These are phyloP conservation scores for Archips crataeganus DNA, from an alignment of 2,888 invertebrate genomes.

Conservation along the genomic window DNA sequence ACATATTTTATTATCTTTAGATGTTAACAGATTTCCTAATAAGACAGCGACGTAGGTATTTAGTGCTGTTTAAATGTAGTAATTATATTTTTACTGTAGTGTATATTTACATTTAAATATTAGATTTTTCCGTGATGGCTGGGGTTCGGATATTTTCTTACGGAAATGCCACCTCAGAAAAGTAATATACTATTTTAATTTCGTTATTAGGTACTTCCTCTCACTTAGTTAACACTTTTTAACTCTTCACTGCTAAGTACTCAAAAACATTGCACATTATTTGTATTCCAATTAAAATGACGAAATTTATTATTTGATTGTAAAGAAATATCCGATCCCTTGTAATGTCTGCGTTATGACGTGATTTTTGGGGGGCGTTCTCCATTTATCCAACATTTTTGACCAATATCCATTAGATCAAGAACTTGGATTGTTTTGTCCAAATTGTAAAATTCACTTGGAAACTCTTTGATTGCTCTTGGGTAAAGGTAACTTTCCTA, in stretches of 20 bases:
- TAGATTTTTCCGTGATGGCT: slow-evolving; percentile 30
- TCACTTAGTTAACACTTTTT: not conserved
- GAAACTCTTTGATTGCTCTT: not conserved
- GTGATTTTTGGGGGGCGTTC: not conserved
- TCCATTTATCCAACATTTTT: not conserved
- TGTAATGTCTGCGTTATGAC: not conserved
- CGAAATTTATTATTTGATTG: not conserved
- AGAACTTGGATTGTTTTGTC: not conserved
- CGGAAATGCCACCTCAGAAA: not conserved
- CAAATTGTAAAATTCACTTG: not conserved
- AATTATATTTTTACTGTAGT: slow-evolving; percentile 50
- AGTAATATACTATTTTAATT: too few species aligned
- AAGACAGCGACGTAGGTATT: slow-evolving; percentile 66
- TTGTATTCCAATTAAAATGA: too few species aligned
- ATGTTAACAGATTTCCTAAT: slow-evolving; percentile 61
- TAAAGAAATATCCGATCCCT: not conserved
- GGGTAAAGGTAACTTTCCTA: too few species aligned
- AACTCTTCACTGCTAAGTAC: too few species aligned
- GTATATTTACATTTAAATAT: slow-evolving; percentile 36
- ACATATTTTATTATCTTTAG: slow-evolving; percentile 53
- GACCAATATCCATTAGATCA: not conserved
- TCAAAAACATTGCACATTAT: too few species aligned
- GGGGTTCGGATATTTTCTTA: slow-evolving; percentile 1
- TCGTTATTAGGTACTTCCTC: not conserved
- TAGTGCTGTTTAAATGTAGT: slow-evolving; percentile 58